phyloP scores from a whole-genome alignment of 2,888 invertebrate genomes.

The Caenorhabditis imperialis region DNA sequence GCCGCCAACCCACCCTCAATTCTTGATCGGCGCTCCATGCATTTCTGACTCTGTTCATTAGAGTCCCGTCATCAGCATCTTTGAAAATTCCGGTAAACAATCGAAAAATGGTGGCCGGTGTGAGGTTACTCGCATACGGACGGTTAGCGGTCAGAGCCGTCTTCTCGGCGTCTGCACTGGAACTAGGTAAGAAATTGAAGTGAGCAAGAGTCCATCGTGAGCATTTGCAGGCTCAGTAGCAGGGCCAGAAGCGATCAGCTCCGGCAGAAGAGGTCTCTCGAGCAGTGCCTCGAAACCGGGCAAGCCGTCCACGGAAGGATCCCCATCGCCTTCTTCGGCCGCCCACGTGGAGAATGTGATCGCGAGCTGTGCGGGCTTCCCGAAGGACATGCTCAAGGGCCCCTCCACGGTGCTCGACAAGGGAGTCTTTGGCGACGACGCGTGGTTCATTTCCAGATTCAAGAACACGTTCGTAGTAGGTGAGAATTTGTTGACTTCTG shows the following conservation, averaged over 20 bases:
- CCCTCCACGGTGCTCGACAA: conserved; percentile 78
- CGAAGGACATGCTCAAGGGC: conserved; percentile 72
- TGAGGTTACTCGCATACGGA: conserved; percentile 65
- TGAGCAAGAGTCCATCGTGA: too few relatives aligned
- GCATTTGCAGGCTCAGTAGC: conserved; percentile 33
- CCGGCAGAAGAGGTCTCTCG: conserved; percentile 35
- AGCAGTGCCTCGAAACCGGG: conserved; percentile 28
- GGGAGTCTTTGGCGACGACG: conserved; percentile 97
- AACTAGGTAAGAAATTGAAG: conserved; percentile 59
- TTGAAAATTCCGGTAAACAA: conserved; percentile 44
- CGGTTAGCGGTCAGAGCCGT: conserved; percentile 68
- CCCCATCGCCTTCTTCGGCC: conserved; percentile 21
- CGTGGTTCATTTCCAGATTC: conserved; percentile 89
- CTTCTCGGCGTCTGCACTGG: conserved; percentile 63
- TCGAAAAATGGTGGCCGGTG: conserved; percentile 63
- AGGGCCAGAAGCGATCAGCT: conserved; percentile 41
- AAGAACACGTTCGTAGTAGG: conserved; percentile 92
- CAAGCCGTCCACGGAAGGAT: conserved; percentile 33
- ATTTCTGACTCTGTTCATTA: not conserved
- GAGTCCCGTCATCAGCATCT: not conserved
- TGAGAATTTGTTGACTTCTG: too few relatives aligned
- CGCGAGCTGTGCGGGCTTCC: conserved; percentile 75
- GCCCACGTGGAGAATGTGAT: conserved; percentile 65
- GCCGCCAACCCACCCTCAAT: conserved; percentile 38
- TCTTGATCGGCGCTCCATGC: conserved; percentile 41